Base-by-base conservation (phyloP, 2,888 invertebrate species). In the Archaeoteleia sp. region DNA sequence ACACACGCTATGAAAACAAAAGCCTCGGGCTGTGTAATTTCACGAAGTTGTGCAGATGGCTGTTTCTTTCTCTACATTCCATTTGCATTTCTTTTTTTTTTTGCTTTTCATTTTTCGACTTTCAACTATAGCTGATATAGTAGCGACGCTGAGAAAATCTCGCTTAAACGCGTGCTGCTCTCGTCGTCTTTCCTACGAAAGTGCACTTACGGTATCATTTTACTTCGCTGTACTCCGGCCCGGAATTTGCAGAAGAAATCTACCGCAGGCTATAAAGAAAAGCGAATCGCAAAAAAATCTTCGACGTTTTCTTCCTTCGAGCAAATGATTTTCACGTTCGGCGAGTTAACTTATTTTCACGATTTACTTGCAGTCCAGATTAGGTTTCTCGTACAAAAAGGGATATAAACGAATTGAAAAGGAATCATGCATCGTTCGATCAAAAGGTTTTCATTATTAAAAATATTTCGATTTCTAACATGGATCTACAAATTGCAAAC, bases 121-220 rank as follows among this genome's bases (percentile, higher is more conserved):
- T 51, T 9, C 30, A 65, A 39, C 32, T 39, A 9, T 48, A n/a
- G 27, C 14, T 15, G 45, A 58, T 57, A 35, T 29, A 46, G 34
- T 7, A 20, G 17, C 32, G 49, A 20, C 25, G 48, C 35, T 27
- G 17, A 49, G 60, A 66, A 60, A 66, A 66, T 49, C 49, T 66
- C 49, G 45, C 55, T 48, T 63, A 63, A 55, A 55, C 63, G 40
- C 37, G 29, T 25, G 17, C 39, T 20, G 43, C 27, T 32, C 25
- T 45, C 53, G 17, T 57, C 57, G 35, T 66, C 40, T 46, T 58
- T 48, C 42, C 20, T 45, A 40, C 29, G 40, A 15, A 55, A 67
- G 61, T 61, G 61, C 67, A 67, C 67, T 67, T 51, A 67, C 49
- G 39, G 51, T 67, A 67, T 67, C 67, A 61, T 61, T 49, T 67